A percentile compares a stretch with the other conserved stretches of the same genome.
Evolutionary conservation across 2,797 vertebrate genomes (phyloP).

Genomic region (Graptemys geographica): DNA sequence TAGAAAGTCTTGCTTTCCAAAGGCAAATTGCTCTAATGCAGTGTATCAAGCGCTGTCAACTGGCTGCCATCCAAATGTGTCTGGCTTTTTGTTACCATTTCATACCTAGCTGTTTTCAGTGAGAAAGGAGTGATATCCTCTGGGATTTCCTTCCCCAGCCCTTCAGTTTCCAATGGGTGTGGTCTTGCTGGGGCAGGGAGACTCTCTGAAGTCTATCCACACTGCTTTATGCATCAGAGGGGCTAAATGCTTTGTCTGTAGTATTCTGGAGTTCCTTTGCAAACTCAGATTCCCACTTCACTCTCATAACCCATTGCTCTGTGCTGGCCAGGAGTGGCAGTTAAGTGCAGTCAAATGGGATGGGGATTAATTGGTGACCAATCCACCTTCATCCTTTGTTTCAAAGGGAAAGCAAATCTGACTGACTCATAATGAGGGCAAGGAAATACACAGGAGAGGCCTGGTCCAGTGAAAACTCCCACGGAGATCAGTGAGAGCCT

Average conservation of each 20-base stretch:
- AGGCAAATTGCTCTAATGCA: not conserved
- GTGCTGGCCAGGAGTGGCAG: not conserved
- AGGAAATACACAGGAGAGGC: not conserved
- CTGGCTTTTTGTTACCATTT: not conserved
- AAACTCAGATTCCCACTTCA: not conserved
- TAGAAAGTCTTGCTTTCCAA: not conserved
- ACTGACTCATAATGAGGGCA: not conserved
- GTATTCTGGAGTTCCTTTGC: not conserved
- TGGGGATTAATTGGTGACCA: not conserved
- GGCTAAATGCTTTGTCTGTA: not conserved
- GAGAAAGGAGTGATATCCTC: not conserved
- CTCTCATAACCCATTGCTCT: not conserved
- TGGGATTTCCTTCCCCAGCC: not conserved
- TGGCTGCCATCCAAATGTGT: not conserved
- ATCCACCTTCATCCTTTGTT: not conserved
- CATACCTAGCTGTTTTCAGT: not conserved
- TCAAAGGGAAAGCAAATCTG: not conserved
- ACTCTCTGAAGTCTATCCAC: too few species aligned
- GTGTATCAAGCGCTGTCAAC: not conserved
- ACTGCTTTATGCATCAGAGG: too few species aligned
- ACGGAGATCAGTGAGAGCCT: constrained; percentile 5
- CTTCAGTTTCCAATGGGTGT: not conserved
- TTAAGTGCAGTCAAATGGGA: not conserved
- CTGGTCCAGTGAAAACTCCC: constrained; percentile 19
- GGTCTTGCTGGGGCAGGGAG: not conserved